These are phyloP conservation scores for Campylomormyrus tamandua DNA, from an alignment of 2,113 vertebrate species.

Conservation along the genomic window DNA sequence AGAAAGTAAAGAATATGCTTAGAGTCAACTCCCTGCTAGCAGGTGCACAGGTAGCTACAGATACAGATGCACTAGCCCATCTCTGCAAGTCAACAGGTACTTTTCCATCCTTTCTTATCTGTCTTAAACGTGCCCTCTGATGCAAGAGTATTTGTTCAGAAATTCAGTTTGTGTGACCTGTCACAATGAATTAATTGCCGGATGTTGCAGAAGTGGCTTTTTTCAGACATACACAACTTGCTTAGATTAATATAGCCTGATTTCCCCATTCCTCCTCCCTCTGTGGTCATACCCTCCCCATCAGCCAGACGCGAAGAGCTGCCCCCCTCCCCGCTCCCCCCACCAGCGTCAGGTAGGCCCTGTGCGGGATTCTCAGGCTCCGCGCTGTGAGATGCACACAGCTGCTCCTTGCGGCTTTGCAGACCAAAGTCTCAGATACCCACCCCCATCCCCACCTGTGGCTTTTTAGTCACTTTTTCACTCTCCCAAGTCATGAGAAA, in stretches of 20 bases:
- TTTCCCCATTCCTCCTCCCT: constrained; percentile 92
- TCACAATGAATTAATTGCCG: constrained; percentile 99
- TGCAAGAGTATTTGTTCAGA: constrained; percentile 86
- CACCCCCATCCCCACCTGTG: not conserved
- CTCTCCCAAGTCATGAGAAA: not conserved
- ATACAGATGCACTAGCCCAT: not conserved
- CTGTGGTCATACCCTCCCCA: constrained; percentile 89
- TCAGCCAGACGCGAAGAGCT: constrained; percentile 75
- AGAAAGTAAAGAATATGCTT: not conserved
- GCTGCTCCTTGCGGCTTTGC: not conserved
- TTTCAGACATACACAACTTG: constrained; percentile 70
- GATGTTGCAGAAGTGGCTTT: constrained; percentile 95
- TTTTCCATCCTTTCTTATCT: constrained; percentile 13
- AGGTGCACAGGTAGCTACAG: not conserved
- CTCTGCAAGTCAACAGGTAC: not conserved
- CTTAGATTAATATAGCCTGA: constrained; percentile 88
- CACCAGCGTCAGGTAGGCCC: constrained; percentile 75
- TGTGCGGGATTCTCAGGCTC: constrained; percentile 55
- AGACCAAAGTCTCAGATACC: not conserved
- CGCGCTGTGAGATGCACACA: constrained; percentile 17
- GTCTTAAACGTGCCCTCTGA: constrained; percentile 62
- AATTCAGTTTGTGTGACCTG: constrained; percentile 98
- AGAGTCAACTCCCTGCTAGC: not conserved
- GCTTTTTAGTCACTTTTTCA: not conserved
- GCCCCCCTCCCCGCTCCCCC: constrained; percentile 68